Percentiles rank a stretch among this genome's conserved stretches.
These are phyloP conservation scores for Dasypus novemcinctus DNA, from an alignment of 2,113 vertebrate genomes.

Conservation along the genomic window DNA sequence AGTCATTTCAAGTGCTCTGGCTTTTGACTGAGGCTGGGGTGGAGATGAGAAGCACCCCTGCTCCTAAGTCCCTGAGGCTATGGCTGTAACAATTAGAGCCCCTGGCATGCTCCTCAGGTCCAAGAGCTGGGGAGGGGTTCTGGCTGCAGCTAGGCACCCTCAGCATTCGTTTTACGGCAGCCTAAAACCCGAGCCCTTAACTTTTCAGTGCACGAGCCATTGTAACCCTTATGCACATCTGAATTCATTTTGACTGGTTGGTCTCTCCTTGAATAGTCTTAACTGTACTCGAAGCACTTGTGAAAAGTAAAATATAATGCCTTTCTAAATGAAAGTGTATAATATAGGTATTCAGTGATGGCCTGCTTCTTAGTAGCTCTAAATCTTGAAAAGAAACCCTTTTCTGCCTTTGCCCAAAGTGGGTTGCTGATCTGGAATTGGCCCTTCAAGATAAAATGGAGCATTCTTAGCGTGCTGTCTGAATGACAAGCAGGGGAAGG, in stretches of 20 bases:
- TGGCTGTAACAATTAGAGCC: conserved; percentile 78
- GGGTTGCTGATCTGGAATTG: conserved; percentile 35
- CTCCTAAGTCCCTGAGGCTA: conserved; percentile 72
- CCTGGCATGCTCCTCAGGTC: conserved; percentile 81
- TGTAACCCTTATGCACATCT: background rate
- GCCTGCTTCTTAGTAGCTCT: background rate
- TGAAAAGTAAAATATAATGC: background rate
- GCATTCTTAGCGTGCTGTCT: background rate
- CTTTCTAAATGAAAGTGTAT: background rate
- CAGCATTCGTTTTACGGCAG: background rate
- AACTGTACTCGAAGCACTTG: background rate
- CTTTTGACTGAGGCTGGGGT: conserved; percentile 70
- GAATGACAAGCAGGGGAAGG: background rate
- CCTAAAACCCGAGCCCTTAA: conserved; percentile 44
- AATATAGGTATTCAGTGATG: accelerated
- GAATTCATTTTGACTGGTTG: background rate
- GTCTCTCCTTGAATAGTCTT: background rate
- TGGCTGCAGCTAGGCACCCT: conserved; percentile 64
- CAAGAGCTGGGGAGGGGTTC: conserved; percentile 63
- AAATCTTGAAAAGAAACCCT: background rate
- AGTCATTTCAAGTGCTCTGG: conserved; percentile 63
- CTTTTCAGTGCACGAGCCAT: conserved; percentile 55
- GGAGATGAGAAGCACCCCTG: conserved; percentile 73
- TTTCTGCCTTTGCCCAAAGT: conserved; percentile 59
- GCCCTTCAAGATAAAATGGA: conserved; percentile 20